Conservation (phyloP, 1,140 invertebrate genomes). For the Dermatophagoides farinae region DNA sequence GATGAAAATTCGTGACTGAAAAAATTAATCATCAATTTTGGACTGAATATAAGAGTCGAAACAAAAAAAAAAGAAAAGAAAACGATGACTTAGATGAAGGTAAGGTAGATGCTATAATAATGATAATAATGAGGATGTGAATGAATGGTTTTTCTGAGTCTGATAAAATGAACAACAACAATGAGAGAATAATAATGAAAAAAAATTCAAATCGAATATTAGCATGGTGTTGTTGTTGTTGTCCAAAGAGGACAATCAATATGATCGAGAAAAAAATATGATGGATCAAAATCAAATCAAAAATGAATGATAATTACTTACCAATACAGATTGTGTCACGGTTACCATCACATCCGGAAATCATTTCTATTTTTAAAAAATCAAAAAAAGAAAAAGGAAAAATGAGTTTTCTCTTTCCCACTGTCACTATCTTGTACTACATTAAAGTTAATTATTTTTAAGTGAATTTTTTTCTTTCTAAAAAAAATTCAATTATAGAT, state of each 20-base stretch:
- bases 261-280: too few relatives aligned
- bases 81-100: too few relatives aligned
- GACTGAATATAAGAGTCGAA: too few relatives aligned
- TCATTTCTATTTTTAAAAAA: conserved; percentile 11
- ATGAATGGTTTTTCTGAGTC: background rate
- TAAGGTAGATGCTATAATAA: too few relatives aligned
- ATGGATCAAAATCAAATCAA: too few relatives aligned
- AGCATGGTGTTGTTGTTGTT: too few relatives aligned
- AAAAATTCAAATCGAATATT: background rate
- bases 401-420: background rate
- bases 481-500: background rate
- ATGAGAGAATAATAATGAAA: background rate
- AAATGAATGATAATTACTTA: conserved; percentile 13
- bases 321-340: conserved; percentile 25
- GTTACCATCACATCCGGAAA: conserved; percentile 22
- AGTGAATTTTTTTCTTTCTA: background rate
- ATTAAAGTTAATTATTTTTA: conserved; percentile 4
- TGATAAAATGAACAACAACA: too few relatives aligned
- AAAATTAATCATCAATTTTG: too few relatives aligned
- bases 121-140: background rate
- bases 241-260: background rate
- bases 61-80: too few relatives aligned
- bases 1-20: too few relatives aligned
- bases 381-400: too few relatives aligned
- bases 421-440: background rate